phyloP scores from a whole-genome alignment of 2,113 vertebrate genomes.

The Rhabdornis inornatus region DNA sequence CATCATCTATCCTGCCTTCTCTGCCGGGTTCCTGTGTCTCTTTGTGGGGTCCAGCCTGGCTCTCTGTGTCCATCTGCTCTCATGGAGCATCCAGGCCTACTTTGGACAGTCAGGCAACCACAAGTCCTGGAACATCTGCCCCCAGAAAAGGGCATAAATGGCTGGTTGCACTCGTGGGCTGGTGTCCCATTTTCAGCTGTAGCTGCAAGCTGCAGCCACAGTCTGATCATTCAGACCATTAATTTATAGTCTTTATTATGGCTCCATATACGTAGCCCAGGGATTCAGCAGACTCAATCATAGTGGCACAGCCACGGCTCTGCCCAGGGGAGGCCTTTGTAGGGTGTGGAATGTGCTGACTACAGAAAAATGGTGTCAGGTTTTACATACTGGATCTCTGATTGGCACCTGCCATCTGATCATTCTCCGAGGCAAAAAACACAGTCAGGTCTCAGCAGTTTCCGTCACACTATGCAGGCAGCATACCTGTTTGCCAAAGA shows the following conservation, averaged over 20 bases:
- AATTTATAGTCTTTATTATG: neutral
- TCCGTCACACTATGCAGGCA: neutral
- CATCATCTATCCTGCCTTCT: neutral
- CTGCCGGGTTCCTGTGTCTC: neutral
- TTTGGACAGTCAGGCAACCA: neutral
- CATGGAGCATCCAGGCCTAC: neutral
- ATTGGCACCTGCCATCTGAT: neutral
- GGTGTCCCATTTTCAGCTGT: neutral
- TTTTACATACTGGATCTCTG: neutral
- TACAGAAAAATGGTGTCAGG: neutral
- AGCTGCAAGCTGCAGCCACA: neutral
- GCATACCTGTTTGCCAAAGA: constrained; percentile 17
- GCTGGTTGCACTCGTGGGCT: neutral
- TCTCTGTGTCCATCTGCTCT: neutral
- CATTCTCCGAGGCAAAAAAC: neutral
- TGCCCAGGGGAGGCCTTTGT: neutral
- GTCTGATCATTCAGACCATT: neutral
- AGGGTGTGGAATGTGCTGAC: neutral
- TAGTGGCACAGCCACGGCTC: neutral
- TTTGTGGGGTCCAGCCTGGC: neutral
- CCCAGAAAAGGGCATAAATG: neutral
- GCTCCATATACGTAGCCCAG: rapidly evolving
- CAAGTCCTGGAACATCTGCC: neutral
- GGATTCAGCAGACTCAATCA: neutral
- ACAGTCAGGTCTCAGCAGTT: neutral